Evolutionary conservation across 2,113 vertebrate genomes (phyloP).

Genomic region (Siphamia tubifer): DNA sequence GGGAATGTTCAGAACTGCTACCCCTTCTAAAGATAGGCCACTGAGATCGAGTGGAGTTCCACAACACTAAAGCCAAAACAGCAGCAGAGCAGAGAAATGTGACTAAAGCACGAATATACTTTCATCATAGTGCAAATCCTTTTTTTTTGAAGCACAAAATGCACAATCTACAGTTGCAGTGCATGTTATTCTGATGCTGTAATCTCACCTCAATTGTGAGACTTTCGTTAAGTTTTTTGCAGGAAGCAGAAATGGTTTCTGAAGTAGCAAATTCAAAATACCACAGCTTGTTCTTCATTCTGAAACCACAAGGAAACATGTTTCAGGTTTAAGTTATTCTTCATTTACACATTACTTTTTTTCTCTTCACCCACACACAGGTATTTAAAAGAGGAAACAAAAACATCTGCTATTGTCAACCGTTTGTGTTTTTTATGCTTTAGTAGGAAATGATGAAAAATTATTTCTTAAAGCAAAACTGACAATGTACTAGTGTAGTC

Average conservation of each 20-base stretch:
- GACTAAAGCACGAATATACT: neutral
- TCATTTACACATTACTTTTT: slow-evolving; percentile 13
- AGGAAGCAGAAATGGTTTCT: slow-evolving; percentile 92
- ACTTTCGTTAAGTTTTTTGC: slow-evolving; percentile 89
- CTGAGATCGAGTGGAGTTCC: slow-evolving; percentile 86
- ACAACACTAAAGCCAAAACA: slow-evolving; percentile 79
- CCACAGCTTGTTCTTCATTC: slow-evolving; percentile 97
- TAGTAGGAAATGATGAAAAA: neutral
- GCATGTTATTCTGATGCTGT: neutral
- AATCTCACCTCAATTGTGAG: slow-evolving; percentile 85
- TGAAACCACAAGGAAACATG: slow-evolving; percentile 44
- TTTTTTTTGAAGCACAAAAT: neutral
- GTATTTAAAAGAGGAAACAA: neutral
- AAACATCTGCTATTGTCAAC: slow-evolving; percentile 36
- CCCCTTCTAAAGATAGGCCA: slow-evolving; percentile 82
- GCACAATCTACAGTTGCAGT: neutral
- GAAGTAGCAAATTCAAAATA: slow-evolving; percentile 97
- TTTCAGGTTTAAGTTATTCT: neutral
- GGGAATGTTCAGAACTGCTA: slow-evolving; percentile 92
- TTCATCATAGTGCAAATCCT: neutral
- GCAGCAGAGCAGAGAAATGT: neutral
- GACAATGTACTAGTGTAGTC: neutral
- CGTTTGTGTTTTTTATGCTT: slow-evolving; percentile 7
- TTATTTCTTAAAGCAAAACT: neutral
- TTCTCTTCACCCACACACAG: neutral